These are phyloP conservation scores for Oxyruncus cristatus DNA, from an alignment of 2,113 vertebrate genomes.

Conservation along the genomic window DNA sequence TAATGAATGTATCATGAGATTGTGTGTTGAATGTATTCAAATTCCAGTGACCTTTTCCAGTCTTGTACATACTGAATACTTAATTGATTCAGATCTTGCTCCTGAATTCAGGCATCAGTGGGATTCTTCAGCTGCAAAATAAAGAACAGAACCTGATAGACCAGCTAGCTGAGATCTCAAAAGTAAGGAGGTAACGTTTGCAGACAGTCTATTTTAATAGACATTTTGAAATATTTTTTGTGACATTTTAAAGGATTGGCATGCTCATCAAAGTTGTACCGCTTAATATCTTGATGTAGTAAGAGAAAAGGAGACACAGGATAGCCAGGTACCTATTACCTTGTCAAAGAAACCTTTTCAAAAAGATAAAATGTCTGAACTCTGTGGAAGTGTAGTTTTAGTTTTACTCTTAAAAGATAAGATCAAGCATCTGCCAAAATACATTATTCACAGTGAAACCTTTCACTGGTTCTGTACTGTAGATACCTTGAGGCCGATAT, in stretches of 20 bases:
- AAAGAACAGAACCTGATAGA: background rate
- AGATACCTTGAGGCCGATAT: constrained; percentile 33
- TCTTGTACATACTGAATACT: background rate
- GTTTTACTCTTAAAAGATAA: constrained; percentile 34
- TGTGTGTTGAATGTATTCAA: background rate
- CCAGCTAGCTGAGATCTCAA: background rate
- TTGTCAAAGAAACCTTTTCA: constrained; percentile 21
- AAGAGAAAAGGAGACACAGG: background rate
- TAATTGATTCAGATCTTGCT: background rate
- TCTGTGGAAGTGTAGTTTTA: constrained; percentile 23
- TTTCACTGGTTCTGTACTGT: background rate
- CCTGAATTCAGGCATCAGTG: background rate
- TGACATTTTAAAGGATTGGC: background rate
- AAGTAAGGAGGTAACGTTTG: background rate
- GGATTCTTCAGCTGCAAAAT: background rate
- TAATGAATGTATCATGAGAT: background rate
- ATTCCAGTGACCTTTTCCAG: background rate
- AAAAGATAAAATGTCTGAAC: constrained; percentile 25
- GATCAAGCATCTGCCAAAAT: constrained; percentile 57
- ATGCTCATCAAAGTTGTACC: background rate
- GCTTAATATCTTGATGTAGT: background rate
- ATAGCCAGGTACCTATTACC: background rate
- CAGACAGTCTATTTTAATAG: background rate
- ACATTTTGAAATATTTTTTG: background rate
- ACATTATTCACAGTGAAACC: constrained; percentile 53